Evolutionary conservation across 2,888 invertebrate genomes (phyloP), one percentile per base, ranked within the genome.

Genomic region (Aplocera efformata): DNA sequence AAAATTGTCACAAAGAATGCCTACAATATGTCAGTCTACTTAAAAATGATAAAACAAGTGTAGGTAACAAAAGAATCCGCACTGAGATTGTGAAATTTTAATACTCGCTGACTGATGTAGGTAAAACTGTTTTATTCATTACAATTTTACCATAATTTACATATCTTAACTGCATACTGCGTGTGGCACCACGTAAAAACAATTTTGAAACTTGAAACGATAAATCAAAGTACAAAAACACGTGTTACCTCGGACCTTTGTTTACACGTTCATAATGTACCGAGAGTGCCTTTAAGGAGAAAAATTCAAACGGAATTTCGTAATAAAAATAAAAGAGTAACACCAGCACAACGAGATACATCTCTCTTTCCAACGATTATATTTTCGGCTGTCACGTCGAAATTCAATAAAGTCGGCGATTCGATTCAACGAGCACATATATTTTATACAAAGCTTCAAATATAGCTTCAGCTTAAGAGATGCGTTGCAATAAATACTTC

Each of bases 171-270:
- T 76, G 69, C 73, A 70, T 69, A 64, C 79, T 73, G 85, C 68
- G 86, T 83, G 86, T 85, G 86, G 85, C 69, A 63, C 61, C 60
- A 60, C 42, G 72, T 68, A 82, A 84, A 83, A 85, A 82, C 69
- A 62, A 75, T 82, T 81, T 73, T 79, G 78, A 74, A 83, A 83
- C 72, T 56, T 72, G 75, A 80, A 80, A 83, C 81, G 78, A 82
- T 86, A 86, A 85, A 84, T 85, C 85, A 82, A 80, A 76, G 72
- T 61, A 72, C 75, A 85, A 84, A 85, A 83, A 76, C 69, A 83
- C 75, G 85, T 83, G 85, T 84, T 81, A 80, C 78, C 72, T 66
- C 58, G 66, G 65, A 67, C 79, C 72, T 79, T 76, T 83, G 83
- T 85, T 83, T 81, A 78, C 80, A 75, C 75, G 66, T 65, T 66